Evolutionary conservation across 2,888 invertebrate species (phyloP).

Genomic region (Cacoxenus indagator): DNA sequence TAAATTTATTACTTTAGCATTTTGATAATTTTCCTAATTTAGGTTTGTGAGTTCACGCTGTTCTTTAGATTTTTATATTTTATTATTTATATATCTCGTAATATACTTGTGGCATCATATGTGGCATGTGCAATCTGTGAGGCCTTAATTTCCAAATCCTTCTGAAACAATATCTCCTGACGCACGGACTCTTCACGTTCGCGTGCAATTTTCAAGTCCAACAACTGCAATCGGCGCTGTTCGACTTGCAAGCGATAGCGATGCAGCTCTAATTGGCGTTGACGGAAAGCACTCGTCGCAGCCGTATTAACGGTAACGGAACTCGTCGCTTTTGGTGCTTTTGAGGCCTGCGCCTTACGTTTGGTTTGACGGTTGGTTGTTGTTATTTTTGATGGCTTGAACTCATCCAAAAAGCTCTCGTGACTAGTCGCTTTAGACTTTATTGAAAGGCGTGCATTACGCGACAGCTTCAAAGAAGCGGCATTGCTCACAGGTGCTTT

Average conservation of each 20-base stretch:
- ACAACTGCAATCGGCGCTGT: constrained; percentile 54
- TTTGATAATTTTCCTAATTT: too few species aligned
- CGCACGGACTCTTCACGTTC: constrained; percentile 58
- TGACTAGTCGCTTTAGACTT: background rate
- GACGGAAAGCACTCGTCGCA: constrained; percentile 41
- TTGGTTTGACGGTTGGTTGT: background rate
- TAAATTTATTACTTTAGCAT: too few species aligned
- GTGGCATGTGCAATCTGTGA: constrained; percentile 19
- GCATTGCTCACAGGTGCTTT: background rate
- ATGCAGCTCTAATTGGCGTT: constrained; percentile 58
- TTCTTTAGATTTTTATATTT: too few species aligned
- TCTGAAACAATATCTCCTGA: constrained; percentile 54
- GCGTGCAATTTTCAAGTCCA: constrained; percentile 56
- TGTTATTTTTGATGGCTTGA: background rate
- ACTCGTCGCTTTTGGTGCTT: background rate
- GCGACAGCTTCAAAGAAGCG: too few species aligned
- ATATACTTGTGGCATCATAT: background rate
- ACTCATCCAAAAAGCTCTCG: background rate
- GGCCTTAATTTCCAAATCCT: constrained; percentile 51
- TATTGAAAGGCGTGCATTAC: background rate
- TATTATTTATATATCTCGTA: background rate
- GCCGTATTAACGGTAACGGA: constrained; percentile 5
- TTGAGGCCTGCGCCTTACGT: background rate
- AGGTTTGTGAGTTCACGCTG: too few species aligned
- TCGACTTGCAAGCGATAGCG: constrained; percentile 55